Evolutionary conservation across 1,140 invertebrate species (phyloP), one percentile per base, ranked within the genome.

Genomic region (Meloidogyne hapla): DNA sequence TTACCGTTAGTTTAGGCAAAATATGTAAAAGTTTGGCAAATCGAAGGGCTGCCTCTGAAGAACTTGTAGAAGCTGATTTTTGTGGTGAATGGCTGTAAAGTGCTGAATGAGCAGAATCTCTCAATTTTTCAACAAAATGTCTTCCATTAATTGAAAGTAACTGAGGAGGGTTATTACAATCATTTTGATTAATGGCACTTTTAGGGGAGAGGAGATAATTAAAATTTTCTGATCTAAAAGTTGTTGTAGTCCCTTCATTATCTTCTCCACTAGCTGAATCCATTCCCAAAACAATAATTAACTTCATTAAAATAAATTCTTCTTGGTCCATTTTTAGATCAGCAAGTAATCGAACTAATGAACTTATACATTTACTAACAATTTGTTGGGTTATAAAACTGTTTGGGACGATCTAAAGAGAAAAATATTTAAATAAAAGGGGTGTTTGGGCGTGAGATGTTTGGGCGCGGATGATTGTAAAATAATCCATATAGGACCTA

Each of bases 21-120:
- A 83, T 74, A 65, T 86, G 83, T 15, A 85, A 67, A 10, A 84
- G 73, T 56, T 81, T 78, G 13, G 83, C 77, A 72, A 84, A 83
- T 28, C 83, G 81, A 40, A 80, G 45, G 18, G 83, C 77, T 28
- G 84, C 78, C 9, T 74, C 69, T 13, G 77, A 62, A 28, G 45
- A 15, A 9, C 62, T 66, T 23, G 23, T 28, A 26, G 68, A n/a
- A 21, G 71, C 8, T 23, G 45, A 18, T 15, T 64, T 23, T 21
- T 73, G 26, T 26, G 71, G 71, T 13, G 48, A 73, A 73, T 73
- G 71, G 28, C 85, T 77, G 70, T 83, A 85, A 13, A 84, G 71
- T 25, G 83, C 79, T 12, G 83, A 63, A 67, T 83, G 81, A 15
- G 85, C 74, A 28, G 66, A 42, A 64, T 83, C 83, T 40, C 83